Evolutionary conservation across 2,888 invertebrate genomes (phyloP).

Genomic region (Plagiodera versicolora): DNA sequence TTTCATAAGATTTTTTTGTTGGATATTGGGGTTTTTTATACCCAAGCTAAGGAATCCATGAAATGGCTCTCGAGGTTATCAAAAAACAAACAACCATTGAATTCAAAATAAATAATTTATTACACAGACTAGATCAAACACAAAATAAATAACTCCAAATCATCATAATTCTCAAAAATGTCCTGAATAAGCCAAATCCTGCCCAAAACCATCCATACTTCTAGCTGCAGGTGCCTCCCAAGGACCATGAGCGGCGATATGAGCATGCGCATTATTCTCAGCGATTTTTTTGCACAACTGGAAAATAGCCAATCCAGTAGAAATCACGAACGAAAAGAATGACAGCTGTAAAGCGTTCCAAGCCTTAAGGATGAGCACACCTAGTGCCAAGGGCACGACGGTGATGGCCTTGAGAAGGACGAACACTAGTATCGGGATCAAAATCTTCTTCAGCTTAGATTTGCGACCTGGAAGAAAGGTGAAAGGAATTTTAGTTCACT

Average conservation of each 20-base stretch:
- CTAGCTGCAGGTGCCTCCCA: slow-evolving; percentile 72
- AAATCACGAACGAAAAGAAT: slow-evolving; percentile 85
- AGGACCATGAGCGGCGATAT: slow-evolving; percentile 63
- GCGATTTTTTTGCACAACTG: slow-evolving; percentile 89
- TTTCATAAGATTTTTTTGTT: too few species aligned
- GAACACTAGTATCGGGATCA: slow-evolving; percentile 82
- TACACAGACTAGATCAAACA: slow-evolving; percentile 14
- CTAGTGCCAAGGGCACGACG: slow-evolving; percentile 81
- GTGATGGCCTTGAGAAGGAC: slow-evolving; percentile 86
- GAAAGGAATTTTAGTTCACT: too few species aligned
- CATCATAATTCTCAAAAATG: slow-evolving; percentile 30
- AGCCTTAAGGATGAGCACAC: slow-evolving; percentile 82
- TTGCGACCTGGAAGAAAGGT: slow-evolving; percentile 45
- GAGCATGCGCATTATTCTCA: slow-evolving; percentile 72
- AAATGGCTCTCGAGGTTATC: not conserved
- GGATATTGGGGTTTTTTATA: too few species aligned
- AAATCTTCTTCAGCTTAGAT: slow-evolving; percentile 81
- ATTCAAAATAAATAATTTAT: slow-evolving; percentile 17
- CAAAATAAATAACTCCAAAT: slow-evolving; percentile 10
- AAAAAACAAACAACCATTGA: not conserved
- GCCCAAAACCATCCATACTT: slow-evolving; percentile 42
- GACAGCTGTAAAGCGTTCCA: slow-evolving; percentile 87
- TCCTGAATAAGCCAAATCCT: slow-evolving; percentile 69
- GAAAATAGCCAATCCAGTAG: slow-evolving; percentile 84
- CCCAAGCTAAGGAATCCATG: too few species aligned